These are phyloP conservation scores for Nylanderia fulva DNA, from an alignment of 1,140 invertebrate species.

Conservation along the genomic window DNA sequence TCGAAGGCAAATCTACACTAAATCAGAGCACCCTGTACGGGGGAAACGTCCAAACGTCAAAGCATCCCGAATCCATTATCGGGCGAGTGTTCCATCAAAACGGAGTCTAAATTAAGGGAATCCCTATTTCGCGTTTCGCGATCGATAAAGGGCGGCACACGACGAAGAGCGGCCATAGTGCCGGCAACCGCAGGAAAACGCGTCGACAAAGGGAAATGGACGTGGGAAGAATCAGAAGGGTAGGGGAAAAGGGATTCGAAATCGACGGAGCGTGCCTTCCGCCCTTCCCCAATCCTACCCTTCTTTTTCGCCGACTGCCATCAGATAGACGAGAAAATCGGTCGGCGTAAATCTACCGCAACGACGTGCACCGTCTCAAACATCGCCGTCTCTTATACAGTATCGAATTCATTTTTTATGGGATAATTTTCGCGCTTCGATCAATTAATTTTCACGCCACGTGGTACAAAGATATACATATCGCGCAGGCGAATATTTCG, in stretches of 20 bases:
- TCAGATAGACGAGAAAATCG: constrained; percentile 57
- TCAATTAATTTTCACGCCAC: background rate
- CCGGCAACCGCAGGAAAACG: constrained; percentile 73
- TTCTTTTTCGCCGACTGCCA: constrained; percentile 45
- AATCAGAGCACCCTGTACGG: constrained; percentile 44
- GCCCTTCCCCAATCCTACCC: constrained; percentile 57
- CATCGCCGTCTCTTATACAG: constrained; percentile 9
- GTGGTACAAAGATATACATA: background rate
- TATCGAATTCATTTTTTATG: constrained; percentile 4
- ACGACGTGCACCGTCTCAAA: constrained; percentile 46
- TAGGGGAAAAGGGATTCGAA: constrained; percentile 6
- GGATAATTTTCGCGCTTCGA: constrained; percentile 11
- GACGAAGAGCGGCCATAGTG: constrained; percentile 51
- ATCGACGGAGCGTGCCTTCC: constrained; percentile 63
- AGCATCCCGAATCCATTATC: constrained; percentile 61
- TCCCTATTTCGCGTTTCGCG: constrained; percentile 59
- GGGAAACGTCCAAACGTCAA: constrained; percentile 58
- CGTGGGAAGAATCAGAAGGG: constrained; percentile 70
- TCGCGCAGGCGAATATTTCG: background rate
- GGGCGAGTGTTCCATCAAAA: constrained; percentile 61
- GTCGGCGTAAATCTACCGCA: constrained; percentile 66
- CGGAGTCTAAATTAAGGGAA: constrained; percentile 63
- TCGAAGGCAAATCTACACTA: constrained; percentile 42
- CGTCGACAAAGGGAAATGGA: constrained; percentile 75
- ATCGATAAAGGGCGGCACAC: constrained; percentile 44